Conservation (phyloP, 2,888 invertebrate species). For the Celastrina argiolus region DNA sequence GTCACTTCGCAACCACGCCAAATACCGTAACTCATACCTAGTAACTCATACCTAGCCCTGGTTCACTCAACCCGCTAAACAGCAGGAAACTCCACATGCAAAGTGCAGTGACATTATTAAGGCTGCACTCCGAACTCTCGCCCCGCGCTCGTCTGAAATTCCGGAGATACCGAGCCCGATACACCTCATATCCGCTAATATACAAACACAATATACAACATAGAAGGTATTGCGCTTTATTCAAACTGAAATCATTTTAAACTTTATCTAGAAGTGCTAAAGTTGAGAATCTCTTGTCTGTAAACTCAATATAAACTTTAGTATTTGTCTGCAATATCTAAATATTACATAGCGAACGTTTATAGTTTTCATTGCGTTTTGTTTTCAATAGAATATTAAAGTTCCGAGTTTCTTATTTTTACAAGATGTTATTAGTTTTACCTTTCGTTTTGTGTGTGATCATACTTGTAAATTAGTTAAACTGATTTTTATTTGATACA, state of each 20-base stretch:
- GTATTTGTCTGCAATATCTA: constrained; percentile 3
- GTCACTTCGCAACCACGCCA: no score
- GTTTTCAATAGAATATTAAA: not conserved
- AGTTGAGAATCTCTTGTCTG: not conserved
- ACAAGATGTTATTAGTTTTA: no score
- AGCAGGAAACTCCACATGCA: no score
- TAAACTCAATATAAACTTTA: not conserved
- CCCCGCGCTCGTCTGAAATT: not conserved
- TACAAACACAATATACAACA: not conserved
- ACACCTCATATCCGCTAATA: constrained; percentile 6
- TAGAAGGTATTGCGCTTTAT: not conserved
- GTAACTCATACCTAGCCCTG: no score
- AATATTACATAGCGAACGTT: constrained; percentile 1
- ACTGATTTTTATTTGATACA: no score
- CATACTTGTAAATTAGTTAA: no score
- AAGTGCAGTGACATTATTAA: not conserved
- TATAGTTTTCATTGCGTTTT: not conserved
- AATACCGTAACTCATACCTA: no score
- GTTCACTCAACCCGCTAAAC: no score
- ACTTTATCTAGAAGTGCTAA: not conserved
- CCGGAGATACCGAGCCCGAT: not conserved
- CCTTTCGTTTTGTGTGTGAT: no score
- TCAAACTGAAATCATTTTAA: not conserved
- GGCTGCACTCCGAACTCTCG: not conserved
- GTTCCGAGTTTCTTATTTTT: not conserved